A percentile compares a stretch with the other conserved stretches of the same genome.
Conservation (phyloP, 2,888 invertebrate genomes). For the Magallana nippona region DNA sequence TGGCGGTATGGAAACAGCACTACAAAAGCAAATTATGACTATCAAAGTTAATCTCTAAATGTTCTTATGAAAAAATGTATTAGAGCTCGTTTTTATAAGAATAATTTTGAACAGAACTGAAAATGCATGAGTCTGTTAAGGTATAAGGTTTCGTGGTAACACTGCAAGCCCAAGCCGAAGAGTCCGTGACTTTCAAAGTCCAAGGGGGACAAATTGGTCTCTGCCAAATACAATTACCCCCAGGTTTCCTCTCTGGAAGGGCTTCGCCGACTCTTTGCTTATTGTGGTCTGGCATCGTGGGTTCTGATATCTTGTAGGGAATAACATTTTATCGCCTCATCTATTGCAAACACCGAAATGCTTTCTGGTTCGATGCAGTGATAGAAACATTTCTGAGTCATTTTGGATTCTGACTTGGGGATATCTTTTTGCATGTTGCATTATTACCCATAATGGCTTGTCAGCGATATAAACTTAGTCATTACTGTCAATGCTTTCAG, state of each 20-base stretch:
- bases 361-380: not conserved
- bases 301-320: not conserved
- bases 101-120: no score
- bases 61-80: not conserved
- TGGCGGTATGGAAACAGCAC: not conserved
- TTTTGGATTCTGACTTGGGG: not conserved
- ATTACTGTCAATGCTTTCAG: not conserved
- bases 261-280: not conserved
- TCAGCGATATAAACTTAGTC: not conserved
- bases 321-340: not conserved
- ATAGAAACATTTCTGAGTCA: not conserved
- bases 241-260: not conserved
- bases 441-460: not conserved
- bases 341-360: not conserved
- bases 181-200: not conserved
- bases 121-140: not conserved
- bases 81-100: no score
- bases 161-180: not conserved
- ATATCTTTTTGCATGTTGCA: constrained; percentile 17
- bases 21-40: not conserved
- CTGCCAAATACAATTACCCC: constrained; percentile 4
- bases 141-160: not conserved
- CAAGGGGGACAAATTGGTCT: not conserved
- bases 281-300: not conserved
- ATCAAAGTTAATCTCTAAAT: not conserved